Percentiles rank a stretch among this genome's conserved stretches.
Conservation (phyloP, 2,113 vertebrate species). For the Myotis yumanensis region DNA sequence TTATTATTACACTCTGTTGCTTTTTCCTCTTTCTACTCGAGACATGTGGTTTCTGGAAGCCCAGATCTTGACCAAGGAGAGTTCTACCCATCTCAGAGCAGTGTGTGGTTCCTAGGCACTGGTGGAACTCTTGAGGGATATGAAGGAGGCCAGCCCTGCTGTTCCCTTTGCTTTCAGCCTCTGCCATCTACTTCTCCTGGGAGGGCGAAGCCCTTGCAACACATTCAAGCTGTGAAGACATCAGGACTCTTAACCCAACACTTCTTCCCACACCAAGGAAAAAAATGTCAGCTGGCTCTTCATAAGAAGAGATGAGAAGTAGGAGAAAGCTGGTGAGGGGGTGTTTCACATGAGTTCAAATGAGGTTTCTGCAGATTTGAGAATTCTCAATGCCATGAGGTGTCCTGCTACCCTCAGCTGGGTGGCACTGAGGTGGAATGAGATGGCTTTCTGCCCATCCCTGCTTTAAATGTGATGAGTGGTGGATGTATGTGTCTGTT, state of each 20-base stretch:
- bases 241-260: neutral
- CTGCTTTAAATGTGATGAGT: neutral
- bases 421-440: neutral
- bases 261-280: neutral
- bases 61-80: neutral
- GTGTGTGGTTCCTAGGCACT: neutral
- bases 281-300: neutral
- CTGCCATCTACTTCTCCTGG: neutral
- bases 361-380: neutral
- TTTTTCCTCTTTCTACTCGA: neutral
- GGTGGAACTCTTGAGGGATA: neutral
- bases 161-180: neutral
- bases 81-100: neutral
- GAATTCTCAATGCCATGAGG: neutral
- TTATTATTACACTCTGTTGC: neutral
- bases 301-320: neutral
- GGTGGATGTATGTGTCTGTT: fast-evolving
- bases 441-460: neutral
- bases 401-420: neutral
- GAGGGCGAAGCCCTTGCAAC: neutral
- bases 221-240: neutral
- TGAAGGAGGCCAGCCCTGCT: neutral
- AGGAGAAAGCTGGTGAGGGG: neutral
- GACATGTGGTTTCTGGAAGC: neutral
- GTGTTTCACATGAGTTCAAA: neutral